phyloP scores from a whole-genome alignment of 2,113 vertebrate species.

The Empidonax alnorum region DNA sequence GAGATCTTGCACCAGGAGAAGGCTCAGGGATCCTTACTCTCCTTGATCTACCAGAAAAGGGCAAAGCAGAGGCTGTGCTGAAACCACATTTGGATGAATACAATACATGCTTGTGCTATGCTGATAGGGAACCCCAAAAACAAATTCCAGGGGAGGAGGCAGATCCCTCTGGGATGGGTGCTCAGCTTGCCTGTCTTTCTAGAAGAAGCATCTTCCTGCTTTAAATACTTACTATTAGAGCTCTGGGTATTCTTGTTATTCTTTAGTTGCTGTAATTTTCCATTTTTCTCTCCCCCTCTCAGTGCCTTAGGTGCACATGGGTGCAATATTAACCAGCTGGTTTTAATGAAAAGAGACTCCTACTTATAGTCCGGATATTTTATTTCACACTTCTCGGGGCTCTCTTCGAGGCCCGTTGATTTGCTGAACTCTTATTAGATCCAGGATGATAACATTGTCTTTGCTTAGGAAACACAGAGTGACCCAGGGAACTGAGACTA shows the following conservation, averaged over 20 bases:
- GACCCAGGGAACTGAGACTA: not conserved
- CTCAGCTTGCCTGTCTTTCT: not conserved
- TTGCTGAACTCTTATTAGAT: constrained; percentile 19
- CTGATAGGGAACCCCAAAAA: not conserved
- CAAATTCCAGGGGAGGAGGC: not conserved
- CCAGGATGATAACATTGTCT: not conserved
- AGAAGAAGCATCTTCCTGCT: not conserved
- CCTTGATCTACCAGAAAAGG: not conserved
- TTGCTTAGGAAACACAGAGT: not conserved
- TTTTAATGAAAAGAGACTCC: constrained; percentile 47
- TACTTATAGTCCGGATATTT: not conserved
- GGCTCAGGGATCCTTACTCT: not conserved
- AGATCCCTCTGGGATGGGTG: not conserved
- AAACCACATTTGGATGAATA: not conserved
- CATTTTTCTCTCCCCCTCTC: not conserved
- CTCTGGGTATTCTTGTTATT: constrained; percentile 5
- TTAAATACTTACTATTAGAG: constrained; percentile 14
- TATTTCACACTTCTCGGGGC: constrained; percentile 28
- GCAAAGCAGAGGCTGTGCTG: not conserved
- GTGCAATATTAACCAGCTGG: constrained; percentile 39
- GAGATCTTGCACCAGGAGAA: not conserved
- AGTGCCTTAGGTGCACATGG: not conserved
- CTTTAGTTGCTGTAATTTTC: not conserved
- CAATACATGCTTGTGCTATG: accelerated
- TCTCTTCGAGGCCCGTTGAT: not conserved